A percentile compares a stretch with the other conserved stretches of the same genome.
Evolutionary conservation across 2,797 vertebrate species (phyloP).

Genomic region (Clarias pachynema): DNA sequence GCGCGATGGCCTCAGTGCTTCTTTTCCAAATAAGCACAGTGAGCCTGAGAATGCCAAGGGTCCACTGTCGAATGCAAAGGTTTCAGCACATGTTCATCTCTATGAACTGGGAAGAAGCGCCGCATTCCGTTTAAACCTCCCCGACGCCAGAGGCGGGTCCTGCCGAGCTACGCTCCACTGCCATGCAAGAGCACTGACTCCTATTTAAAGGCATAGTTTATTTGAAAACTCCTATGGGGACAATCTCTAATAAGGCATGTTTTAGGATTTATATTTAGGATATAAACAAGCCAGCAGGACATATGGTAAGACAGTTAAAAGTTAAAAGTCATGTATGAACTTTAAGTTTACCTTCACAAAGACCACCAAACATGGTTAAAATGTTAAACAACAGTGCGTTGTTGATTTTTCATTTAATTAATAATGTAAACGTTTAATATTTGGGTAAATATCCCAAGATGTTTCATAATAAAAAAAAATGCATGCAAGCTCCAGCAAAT

Average conservation of each 20-base stretch:
- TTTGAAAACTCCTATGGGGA: neutral
- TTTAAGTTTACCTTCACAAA: neutral
- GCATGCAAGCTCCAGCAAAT: no score
- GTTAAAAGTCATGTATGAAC: neutral
- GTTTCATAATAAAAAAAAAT: no score
- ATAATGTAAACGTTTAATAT: neutral
- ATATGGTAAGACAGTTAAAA: neutral
- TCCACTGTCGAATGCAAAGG: neutral
- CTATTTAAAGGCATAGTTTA: conserved; percentile 3
- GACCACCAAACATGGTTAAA: neutral
- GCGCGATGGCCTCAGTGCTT: neutral
- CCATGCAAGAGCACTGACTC: neutral
- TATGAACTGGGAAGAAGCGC: conserved; percentile 66
- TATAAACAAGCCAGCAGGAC: neutral
- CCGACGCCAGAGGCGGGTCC: conserved; percentile 74
- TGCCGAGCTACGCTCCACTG: conserved; percentile 66
- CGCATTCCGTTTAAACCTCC: conserved; percentile 65
- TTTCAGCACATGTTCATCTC: conserved; percentile 27
- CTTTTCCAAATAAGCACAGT: neutral
- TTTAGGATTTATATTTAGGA: neutral
- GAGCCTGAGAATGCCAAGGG: neutral
- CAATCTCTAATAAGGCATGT: neutral
- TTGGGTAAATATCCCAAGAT: no score
- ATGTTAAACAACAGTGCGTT: neutral
- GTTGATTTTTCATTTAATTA: neutral